phyloP scores from a whole-genome alignment of 1,140 invertebrate genomes.

The Pogonomyrmex barbatus region DNA sequence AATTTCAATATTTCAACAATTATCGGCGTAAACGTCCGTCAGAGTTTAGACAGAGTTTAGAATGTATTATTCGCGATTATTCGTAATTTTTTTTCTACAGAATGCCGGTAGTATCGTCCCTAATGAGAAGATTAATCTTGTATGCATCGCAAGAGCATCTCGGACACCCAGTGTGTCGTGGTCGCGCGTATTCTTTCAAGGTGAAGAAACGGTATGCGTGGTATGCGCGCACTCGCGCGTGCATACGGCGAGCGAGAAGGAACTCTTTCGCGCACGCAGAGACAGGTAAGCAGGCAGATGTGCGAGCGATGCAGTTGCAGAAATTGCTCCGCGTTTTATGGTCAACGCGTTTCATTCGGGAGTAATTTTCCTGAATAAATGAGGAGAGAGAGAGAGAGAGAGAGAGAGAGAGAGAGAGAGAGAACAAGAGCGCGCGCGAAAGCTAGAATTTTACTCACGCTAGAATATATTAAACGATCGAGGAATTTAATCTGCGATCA shows the following conservation, averaged over 20 bases:
- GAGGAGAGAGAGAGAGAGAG: no score
- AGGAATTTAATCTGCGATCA: not conserved
- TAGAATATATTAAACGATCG: not conserved
- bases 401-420: no score
- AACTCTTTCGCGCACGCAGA: conserved; percentile 59
- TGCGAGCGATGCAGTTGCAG: not conserved
- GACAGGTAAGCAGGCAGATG: conserved; percentile 24
- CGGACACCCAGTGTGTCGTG: conserved; percentile 39
- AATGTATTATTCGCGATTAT: no score
- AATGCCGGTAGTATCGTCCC: no score
- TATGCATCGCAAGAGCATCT: not conserved
- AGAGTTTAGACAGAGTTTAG: no score
- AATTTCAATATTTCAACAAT: not conserved
- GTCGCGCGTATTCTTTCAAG: conserved; percentile 72
- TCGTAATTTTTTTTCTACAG: no score
- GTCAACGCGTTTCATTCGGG: not conserved
- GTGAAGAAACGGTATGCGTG: conserved; percentile 77
- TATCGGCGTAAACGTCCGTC: no score
- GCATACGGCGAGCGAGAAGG: conserved; percentile 56
- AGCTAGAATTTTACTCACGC: not conserved
- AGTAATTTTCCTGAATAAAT: not conserved
- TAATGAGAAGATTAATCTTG: not conserved
- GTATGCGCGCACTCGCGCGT: conserved; percentile 68
- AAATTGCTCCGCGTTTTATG: not conserved
- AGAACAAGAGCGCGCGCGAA: not conserved